These are phyloP conservation scores for Notolepis coatsorum DNA, from an alignment of 2,797 vertebrate species.

Conservation along the genomic window DNA sequence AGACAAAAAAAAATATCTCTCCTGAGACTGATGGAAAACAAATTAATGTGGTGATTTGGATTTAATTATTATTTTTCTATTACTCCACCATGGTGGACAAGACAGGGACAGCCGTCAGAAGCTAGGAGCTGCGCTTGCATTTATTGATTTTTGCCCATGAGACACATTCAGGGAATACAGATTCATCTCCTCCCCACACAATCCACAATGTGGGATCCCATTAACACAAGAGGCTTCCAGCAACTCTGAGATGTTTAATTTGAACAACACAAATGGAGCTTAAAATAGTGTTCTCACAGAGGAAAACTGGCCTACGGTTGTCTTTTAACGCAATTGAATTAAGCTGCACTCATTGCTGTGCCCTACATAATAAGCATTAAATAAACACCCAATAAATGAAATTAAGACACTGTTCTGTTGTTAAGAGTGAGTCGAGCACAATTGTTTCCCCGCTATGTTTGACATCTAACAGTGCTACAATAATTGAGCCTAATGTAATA, in stretches of 20 bases:
- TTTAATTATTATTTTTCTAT: conserved; percentile 97
- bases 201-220: conserved; percentile 87
- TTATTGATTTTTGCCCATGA: conserved; percentile 97
- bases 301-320: conserved; percentile 92
- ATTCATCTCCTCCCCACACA: conserved; percentile 75
- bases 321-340: conserved; percentile 94
- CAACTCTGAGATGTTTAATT: conserved; percentile 96
- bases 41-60: conserved; percentile 93
- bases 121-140: conserved; percentile 91
- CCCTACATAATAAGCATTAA: conserved; percentile 91
- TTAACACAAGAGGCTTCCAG: conserved; percentile 94
- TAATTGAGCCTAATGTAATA: conserved; percentile 67
- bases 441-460: conserved; percentile 84
- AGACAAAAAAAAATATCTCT: conserved; percentile 86
- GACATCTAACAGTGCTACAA: conserved; percentile 54
- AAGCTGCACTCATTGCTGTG: conserved; percentile 87
- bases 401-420: conserved; percentile 91
- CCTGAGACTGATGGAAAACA: conserved; percentile 91
- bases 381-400: conserved; percentile 96
- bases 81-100: conserved; percentile 86
- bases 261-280: conserved; percentile 92
- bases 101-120: conserved; percentile 88
- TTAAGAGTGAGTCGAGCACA: conserved; percentile 57
- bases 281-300: conserved; percentile 86
- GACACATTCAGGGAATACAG: conserved; percentile 89